A percentile compares a stretch with the other conserved stretches of the same genome.
Evolutionary conservation across 2,797 vertebrate genomes (phyloP).

Genomic region (Centroberyx gerrardi): DNA sequence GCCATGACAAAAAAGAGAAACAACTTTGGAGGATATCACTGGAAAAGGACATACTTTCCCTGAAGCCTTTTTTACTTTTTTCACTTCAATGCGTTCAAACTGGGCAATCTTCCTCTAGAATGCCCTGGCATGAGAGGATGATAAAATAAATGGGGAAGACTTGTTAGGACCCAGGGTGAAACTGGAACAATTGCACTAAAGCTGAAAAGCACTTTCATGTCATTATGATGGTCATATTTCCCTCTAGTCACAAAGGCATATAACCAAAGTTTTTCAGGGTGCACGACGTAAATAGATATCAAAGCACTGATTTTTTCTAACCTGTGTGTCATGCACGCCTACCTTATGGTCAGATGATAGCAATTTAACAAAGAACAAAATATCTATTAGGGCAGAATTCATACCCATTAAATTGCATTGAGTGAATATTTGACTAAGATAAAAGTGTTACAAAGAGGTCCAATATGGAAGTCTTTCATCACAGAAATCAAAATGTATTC

Average conservation of each 20-base stretch:
- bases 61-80: conserved; percentile 60
- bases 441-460: conserved; percentile 1
- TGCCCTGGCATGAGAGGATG: conserved; percentile 49
- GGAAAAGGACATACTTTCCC: conserved; percentile 63
- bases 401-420: neutral
- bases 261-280: conserved; percentile 9
- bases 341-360: conserved; percentile 17
- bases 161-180: conserved; percentile 49
- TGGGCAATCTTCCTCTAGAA: conserved; percentile 60
- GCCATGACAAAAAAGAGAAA: conserved; percentile 40
- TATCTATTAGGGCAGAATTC: neutral
- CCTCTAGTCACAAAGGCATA: conserved; percentile 72
- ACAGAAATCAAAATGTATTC: conserved; percentile 1
- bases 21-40: conserved; percentile 29
- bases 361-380: neutral
- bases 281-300: conserved; percentile 12
- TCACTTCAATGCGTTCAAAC: conserved; percentile 61
- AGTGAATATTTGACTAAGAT: conserved; percentile 19
- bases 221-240: conserved; percentile 84
- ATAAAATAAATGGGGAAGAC: conserved; percentile 56
- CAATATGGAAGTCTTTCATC: neutral
- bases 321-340: neutral
- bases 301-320: neutral
- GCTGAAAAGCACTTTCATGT: conserved; percentile 68
- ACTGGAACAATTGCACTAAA: conserved; percentile 40